These are phyloP conservation scores for Taurulus bubalis DNA, from an alignment of 2,113 vertebrate genomes.

Conservation along the genomic window DNA sequence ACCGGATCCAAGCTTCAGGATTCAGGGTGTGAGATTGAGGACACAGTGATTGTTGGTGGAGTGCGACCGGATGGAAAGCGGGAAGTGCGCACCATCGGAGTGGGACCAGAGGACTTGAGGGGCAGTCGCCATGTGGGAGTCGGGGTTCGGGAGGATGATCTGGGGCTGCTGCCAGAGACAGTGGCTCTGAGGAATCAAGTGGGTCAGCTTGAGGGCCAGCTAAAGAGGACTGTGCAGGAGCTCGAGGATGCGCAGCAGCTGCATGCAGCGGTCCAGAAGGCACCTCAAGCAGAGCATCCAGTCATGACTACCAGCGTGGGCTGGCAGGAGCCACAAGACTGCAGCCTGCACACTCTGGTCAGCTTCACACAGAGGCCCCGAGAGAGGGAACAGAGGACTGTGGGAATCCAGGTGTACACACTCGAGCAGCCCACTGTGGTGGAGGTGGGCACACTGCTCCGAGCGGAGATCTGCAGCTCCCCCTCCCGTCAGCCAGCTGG, in stretches of 20 bases:
- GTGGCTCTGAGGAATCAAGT: slow-evolving; percentile 84
- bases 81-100: slow-evolving; percentile 81
- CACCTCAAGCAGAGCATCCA: slow-evolving; percentile 73
- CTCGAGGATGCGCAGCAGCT: slow-evolving; percentile 78
- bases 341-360: slow-evolving; percentile 81
- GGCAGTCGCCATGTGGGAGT: slow-evolving; percentile 83
- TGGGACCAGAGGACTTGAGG: slow-evolving; percentile 75
- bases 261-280: slow-evolving; percentile 51
- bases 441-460: slow-evolving; percentile 78
- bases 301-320: slow-evolving; percentile 81
- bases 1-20: slow-evolving; percentile 74
- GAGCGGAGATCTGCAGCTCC: slow-evolving; percentile 76
- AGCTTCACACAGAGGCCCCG: slow-evolving; percentile 80
- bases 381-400: slow-evolving; percentile 81
- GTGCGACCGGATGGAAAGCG: slow-evolving; percentile 68
- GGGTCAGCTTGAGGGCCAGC: slow-evolving; percentile 85
- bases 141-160: slow-evolving; percentile 87
- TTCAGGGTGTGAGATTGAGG: slow-evolving; percentile 82
- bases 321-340: slow-evolving; percentile 78
- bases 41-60: slow-evolving; percentile 81
- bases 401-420: slow-evolving; percentile 85
- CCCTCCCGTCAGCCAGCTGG: slow-evolving; percentile 49
- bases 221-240: slow-evolving; percentile 84
- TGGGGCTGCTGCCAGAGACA: slow-evolving; percentile 81
- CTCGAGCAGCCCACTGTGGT: slow-evolving; percentile 83